Evolutionary conservation across 2,888 invertebrate genomes (phyloP).

Genomic region (Dasysyrphus tricinctus): DNA sequence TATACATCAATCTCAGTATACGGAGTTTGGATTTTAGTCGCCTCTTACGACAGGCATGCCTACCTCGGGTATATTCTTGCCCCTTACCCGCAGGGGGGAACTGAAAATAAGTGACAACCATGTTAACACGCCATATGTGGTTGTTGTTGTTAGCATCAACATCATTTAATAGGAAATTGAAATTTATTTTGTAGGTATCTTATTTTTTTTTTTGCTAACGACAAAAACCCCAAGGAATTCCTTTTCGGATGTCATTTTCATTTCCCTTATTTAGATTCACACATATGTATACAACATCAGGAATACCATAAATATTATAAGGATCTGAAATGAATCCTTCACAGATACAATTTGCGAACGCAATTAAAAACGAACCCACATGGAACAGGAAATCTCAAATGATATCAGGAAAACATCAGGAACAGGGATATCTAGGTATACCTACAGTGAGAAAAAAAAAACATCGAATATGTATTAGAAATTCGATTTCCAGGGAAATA

Average conservation of each 20-base stretch:
- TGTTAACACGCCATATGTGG: constrained; percentile 11
- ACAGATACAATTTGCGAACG: constrained; percentile 40
- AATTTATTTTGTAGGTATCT: constrained; percentile 39
- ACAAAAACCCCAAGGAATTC: constrained; percentile 43
- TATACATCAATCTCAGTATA: no score
- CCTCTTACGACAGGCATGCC: no score
- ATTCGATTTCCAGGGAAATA: background rate
- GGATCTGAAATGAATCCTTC: constrained; percentile 24
- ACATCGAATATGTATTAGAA: background rate
- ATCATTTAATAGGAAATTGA: constrained; percentile 58
- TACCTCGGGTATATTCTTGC: no score
- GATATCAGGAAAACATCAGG: background rate
- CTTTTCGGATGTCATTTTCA: constrained; percentile 29
- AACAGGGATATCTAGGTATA: background rate
- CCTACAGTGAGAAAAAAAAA: background rate
- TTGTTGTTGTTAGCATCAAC: constrained; percentile 30
- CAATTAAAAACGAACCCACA: constrained; percentile 47
- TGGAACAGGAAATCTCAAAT: constrained; percentile 4
- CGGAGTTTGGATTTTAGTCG: no score
- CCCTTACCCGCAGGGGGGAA: no score
- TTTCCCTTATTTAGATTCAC: constrained; percentile 18
- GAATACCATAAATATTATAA: background rate
- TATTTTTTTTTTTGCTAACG: constrained; percentile 15
- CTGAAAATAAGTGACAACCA: constrained; percentile 41
- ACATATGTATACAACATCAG: background rate